Base-by-base conservation (phyloP, 2,797 vertebrate genomes). In the Percopsis omiscomaycus region DNA sequence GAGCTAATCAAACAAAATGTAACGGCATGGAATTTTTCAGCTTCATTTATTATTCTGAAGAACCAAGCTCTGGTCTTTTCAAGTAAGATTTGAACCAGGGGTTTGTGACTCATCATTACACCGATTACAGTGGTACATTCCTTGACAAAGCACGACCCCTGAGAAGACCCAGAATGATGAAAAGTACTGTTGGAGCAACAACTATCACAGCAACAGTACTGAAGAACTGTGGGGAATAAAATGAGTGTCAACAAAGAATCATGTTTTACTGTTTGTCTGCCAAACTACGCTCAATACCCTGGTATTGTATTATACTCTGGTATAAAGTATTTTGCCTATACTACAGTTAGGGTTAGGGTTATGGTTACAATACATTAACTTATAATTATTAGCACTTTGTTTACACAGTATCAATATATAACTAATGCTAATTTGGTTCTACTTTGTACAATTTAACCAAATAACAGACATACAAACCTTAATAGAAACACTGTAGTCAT, bases 391-490 rank as follows among this genome's bases (percentile, higher is more conserved):
- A 37, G 32, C 32, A 5, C 32, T 37, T 37, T 5, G 32, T 37
- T 37, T 37, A 37, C 5, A 22, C 22, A 22, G 22, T 22, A 37
- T 37, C 32, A 37, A 37, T 37, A 37, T 37, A 8, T 37, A 53
- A 51, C 15, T 14, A 16, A 9, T 52, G 15, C 22, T 52, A 11
- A 8, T 52, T 49, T 49, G 2, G 14, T 27, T 9, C 6, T 22
- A 11, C 4, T 29, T 1, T 54, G 11, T 54, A 30, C 28, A 1
- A 28, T 53, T 29, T 28, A 54, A 11, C 0, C 32, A 5, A 37
- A 37, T 1, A 37, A 37, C 32, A 56, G 14, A 32, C 13, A 56
- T 14, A 83, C 89, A 45, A 3, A 92, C 93, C 90, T 88, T 91
- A 10, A 93, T 54, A 11, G 80, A 57, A 22, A 73, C 47, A 12